Conservation (phyloP, 2,113 vertebrate genomes). For the Corvus hawaiiensis region DNA sequence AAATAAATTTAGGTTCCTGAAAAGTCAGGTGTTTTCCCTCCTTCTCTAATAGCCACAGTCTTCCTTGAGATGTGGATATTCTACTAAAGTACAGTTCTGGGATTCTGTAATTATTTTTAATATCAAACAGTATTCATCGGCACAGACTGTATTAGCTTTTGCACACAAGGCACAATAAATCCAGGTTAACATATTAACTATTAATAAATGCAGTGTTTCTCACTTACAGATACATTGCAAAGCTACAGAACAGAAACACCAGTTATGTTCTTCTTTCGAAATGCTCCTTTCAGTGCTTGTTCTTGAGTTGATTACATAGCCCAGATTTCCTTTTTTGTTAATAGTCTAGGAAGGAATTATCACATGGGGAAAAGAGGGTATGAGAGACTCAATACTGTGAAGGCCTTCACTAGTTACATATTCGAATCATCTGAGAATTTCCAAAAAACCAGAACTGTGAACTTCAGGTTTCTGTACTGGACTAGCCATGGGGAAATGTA, state of each 20-base stretch:
- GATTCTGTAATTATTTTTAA: not conserved
- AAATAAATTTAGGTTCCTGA: not conserved
- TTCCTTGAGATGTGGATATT: not conserved
- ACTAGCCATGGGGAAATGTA: not conserved
- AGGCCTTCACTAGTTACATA: not conserved
- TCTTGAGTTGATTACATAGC: slow-evolving; percentile 1
- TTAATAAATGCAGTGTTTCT: not conserved
- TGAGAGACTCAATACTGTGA: not conserved
- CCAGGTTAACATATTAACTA: not conserved
- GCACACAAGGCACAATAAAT: slow-evolving; percentile 35
- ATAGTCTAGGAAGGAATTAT: not conserved
- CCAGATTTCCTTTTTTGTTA: not conserved
- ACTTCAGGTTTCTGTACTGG: not conserved
- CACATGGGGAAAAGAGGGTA: not conserved
- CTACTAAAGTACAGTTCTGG: not conserved
- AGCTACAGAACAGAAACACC: not conserved
- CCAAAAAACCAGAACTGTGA: not conserved
- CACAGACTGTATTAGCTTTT: not conserved
- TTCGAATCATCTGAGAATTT: not conserved
- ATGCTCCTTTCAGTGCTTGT: not conserved
- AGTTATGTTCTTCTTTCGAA: not conserved
- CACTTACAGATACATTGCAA: not conserved
- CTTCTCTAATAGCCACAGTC: not conserved
- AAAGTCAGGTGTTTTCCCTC: not conserved
- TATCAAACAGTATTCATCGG: not conserved